A percentile compares a stretch with the other conserved stretches of the same genome.
Conservation (phyloP, 1,140 invertebrate species). For the Heliconius congener region DNA sequence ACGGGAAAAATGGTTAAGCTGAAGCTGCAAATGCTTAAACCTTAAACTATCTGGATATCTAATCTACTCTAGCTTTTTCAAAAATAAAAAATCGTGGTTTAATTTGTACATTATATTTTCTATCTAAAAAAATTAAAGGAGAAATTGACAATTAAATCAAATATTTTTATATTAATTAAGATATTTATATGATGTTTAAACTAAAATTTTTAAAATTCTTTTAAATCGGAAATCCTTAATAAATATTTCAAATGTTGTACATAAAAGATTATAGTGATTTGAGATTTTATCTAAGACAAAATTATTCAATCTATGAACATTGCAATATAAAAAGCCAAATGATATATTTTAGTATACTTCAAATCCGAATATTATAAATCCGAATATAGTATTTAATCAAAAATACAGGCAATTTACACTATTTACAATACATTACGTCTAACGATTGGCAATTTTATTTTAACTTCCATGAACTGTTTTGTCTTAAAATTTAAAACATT, state of each 20-base stretch:
- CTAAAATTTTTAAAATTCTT: no score
- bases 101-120: no score
- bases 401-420: constrained; percentile 2
- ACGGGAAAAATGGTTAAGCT: no score
- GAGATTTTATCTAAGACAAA: background rate
- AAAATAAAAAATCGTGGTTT: no score
- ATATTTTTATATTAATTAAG: no score
- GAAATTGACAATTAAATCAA: no score
- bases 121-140: no score
- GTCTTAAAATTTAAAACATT: background rate
- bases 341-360: background rate
- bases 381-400: background rate
- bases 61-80: background rate
- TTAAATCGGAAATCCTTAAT: no score
- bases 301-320: background rate
- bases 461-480: background rate
- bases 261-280: background rate
- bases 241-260: no score
- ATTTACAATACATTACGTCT: background rate
- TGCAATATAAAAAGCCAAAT: background rate
- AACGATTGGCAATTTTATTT: background rate
- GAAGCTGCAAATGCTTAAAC: background rate
- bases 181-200: no score
- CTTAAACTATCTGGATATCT: background rate
- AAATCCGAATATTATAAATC: background rate